Evolutionary conservation across 1,140 invertebrate genomes (phyloP).

Genomic region (Hylaeus anthracinus): DNA sequence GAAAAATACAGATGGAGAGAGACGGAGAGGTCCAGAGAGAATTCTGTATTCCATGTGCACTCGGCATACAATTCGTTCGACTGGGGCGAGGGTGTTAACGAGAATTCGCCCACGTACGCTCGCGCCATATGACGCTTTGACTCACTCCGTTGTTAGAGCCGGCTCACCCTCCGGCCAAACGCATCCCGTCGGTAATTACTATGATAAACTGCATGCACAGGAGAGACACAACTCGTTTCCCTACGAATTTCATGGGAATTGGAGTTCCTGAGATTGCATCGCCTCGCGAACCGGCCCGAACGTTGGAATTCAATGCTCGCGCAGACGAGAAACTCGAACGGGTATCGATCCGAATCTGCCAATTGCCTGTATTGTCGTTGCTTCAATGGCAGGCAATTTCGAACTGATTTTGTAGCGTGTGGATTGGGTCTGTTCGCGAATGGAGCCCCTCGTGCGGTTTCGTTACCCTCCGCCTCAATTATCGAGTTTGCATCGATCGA

Average conservation of each 20-base stretch:
- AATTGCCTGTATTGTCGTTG: too few species aligned
- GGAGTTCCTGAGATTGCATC: constrained; percentile 24
- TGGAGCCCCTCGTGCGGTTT: too few species aligned
- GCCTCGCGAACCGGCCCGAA: background rate
- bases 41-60: constrained; percentile 59
- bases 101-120: constrained; percentile 69
- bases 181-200: constrained; percentile 71
- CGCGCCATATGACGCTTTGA: constrained; percentile 73
- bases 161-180: constrained; percentile 63
- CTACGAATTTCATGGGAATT: constrained; percentile 48
- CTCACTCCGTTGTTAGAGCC: constrained; percentile 59
- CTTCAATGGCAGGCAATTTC: too few species aligned
- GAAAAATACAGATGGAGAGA: background rate
- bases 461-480: background rate
- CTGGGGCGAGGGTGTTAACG: constrained; percentile 70
- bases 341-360: too few species aligned
- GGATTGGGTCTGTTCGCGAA: too few species aligned
- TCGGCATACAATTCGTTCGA: constrained; percentile 67
- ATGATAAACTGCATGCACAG: constrained; percentile 69
- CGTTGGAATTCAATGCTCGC: too few species aligned
- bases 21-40: constrained; percentile 34
- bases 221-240: constrained; percentile 45
- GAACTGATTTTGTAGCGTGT: too few species aligned
- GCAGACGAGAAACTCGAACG: too few species aligned
- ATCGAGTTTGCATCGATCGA: too few species aligned